Conservation (phyloP, 2,888 invertebrate species). For the Stenodera caucasica region DNA sequence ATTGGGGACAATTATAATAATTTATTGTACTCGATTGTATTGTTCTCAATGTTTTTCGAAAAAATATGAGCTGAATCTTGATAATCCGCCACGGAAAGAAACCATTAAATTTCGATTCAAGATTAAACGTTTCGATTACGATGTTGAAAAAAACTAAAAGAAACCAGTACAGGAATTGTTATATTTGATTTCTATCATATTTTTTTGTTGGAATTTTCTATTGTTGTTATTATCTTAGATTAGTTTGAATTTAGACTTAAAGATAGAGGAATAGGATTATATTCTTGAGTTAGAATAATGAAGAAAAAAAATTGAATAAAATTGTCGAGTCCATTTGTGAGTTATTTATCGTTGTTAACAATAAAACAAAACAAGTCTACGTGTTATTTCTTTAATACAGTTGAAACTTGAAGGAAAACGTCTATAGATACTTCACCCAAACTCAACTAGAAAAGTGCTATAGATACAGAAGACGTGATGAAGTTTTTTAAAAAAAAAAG, state of each 20-base stretch:
- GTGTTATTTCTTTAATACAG: constrained; percentile 12
- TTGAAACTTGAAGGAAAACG: constrained; percentile 15
- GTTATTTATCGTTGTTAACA: constrained; percentile 10
- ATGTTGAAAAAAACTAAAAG: not conserved
- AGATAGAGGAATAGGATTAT: too few species aligned
- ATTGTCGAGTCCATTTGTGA: not conserved
- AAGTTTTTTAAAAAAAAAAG: constrained; percentile 18
- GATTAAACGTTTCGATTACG: constrained; percentile 3
- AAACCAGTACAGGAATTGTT: not conserved
- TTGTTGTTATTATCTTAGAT: not conserved
- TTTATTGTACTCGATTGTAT: too few species aligned
- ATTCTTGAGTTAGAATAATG: not conserved
- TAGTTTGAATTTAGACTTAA: too few species aligned
- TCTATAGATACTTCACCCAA: constrained; percentile 15
- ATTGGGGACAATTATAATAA: too few species aligned
- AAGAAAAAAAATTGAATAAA: not conserved
- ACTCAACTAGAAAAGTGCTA: constrained; percentile 23
- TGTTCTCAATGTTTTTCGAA: not conserved
- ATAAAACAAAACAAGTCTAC: constrained; percentile 12
- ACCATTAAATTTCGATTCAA: not conserved
- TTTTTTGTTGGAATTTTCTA: not conserved
- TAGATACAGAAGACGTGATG: constrained; percentile 25
- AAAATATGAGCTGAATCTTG: not conserved
- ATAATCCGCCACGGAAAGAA: not conserved
- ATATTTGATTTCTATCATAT: not conserved